phyloP scores from a whole-genome alignment of 2,888 invertebrate genomes.

The Cantharis flavilabris region DNA sequence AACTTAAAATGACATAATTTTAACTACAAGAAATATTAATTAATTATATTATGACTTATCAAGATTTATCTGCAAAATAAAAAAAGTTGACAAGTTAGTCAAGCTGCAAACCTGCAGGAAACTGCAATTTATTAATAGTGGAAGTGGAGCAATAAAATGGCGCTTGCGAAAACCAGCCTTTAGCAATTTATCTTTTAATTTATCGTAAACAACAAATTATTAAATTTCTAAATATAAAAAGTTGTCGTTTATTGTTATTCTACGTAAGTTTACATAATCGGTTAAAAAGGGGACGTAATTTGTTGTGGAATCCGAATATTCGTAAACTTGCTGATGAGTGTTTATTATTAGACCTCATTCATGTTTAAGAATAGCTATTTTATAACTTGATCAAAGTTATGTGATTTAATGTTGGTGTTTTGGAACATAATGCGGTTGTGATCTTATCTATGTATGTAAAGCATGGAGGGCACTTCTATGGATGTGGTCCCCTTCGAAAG shows the following conservation, averaged over 20 bases:
- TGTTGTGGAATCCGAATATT: neutral
- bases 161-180: neutral
- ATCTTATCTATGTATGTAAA: neutral
- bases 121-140: neutral
- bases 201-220: neutral
- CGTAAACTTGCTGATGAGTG: neutral
- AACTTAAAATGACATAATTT: neutral
- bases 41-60: no score
- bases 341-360: neutral
- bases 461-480: neutral
- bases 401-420: neutral
- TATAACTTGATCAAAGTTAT: neutral
- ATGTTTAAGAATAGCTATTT: neutral
- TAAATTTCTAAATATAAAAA: neutral
- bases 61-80: neutral
- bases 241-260: neutral
- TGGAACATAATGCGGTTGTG: neutral
- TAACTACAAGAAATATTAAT: neutral
- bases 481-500: constrained; percentile 29
- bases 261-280: neutral
- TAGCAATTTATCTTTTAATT: neutral
- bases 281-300: neutral
- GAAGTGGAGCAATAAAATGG: neutral
- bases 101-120: neutral
- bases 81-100: neutral